Percentiles rank a stretch among this genome's conserved stretches.
Conservation (phyloP, 2,113 vertebrate species). For the Phylloscopus trochiloides region DNA sequence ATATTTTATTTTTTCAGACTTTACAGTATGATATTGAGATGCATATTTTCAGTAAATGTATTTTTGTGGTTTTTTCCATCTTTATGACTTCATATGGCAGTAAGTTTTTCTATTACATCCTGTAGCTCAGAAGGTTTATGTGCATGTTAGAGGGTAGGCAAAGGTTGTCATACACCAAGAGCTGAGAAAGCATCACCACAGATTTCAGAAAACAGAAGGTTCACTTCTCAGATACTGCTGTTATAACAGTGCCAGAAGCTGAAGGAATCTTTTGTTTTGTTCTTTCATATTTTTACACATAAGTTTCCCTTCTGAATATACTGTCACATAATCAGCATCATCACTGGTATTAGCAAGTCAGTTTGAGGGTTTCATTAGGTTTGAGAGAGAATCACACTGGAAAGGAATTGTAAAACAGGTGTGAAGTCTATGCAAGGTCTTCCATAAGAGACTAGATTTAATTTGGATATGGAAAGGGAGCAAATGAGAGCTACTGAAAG, state of each 20-base stretch:
- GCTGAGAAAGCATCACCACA: not conserved
- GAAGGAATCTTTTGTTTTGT: not conserved
- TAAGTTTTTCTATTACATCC: not conserved
- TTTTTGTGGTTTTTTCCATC: not conserved
- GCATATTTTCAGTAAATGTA: not conserved
- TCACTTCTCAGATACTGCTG: not conserved
- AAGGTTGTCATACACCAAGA: rapidly evolving
- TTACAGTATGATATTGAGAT: not conserved
- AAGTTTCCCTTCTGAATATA: not conserved
- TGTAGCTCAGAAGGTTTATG: not conserved
- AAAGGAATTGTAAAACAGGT: not conserved
- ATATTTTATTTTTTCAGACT: not conserved
- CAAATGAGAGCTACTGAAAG: not conserved
- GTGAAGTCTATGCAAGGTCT: not conserved
- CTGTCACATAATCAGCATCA: not conserved
- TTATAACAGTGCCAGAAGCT: not conserved
- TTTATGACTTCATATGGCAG: not conserved
- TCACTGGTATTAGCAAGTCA: not conserved
- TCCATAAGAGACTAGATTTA: not conserved
- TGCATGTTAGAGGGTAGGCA: not conserved
- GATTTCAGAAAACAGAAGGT: not conserved
- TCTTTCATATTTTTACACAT: not conserved
- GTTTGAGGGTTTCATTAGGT: not conserved
- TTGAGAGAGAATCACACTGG: not conserved
- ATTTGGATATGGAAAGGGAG: constrained; percentile 14